Conservation (phyloP, 2,888 invertebrate species). For the Dichetophora obliterata region DNA sequence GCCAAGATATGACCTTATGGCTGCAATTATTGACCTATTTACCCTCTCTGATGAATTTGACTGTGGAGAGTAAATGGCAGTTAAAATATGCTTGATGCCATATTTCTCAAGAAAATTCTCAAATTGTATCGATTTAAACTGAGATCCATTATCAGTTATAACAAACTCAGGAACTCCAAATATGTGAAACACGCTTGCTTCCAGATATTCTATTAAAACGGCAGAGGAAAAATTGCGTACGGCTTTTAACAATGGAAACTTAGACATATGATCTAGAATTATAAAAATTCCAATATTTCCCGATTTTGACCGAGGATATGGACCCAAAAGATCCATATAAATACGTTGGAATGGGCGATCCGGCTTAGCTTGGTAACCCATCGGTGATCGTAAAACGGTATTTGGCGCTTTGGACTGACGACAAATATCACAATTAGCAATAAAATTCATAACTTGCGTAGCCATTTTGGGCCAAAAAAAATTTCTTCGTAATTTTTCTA, state of each 20-base stretch:
- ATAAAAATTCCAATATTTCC: conserved; percentile 39
- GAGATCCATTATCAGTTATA: conserved; percentile 37
- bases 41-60: conserved; percentile 42
- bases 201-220: not conserved
- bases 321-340: conserved; percentile 31
- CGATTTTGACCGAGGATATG: conserved; percentile 40
- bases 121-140: conserved; percentile 34
- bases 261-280: conserved; percentile 41
- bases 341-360: conserved; percentile 42
- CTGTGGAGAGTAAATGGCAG: conserved; percentile 40
- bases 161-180: conserved; percentile 38
- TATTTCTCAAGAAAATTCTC: conserved; percentile 29
- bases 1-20: conserved; percentile 26
- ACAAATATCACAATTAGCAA: conserved; percentile 3
- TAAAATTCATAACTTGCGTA: not conserved
- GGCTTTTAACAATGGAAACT: conserved; percentile 35
- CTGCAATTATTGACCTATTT: conserved; percentile 27
- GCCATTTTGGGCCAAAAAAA: conserved; percentile 7
- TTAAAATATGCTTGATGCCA: conserved; percentile 40
- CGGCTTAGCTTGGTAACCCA: conserved; percentile 37
- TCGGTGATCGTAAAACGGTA: conserved; percentile 29
- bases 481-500: not conserved
- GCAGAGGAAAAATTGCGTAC: conserved; percentile 17
- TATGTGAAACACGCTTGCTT: not conserved
- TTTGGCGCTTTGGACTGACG: conserved; percentile 25